A percentile compares a stretch with the other conserved stretches of the same genome.
These are phyloP conservation scores for Euspilapteryx auroguttella DNA, from an alignment of 2,888 invertebrate genomes.

Conservation along the genomic window DNA sequence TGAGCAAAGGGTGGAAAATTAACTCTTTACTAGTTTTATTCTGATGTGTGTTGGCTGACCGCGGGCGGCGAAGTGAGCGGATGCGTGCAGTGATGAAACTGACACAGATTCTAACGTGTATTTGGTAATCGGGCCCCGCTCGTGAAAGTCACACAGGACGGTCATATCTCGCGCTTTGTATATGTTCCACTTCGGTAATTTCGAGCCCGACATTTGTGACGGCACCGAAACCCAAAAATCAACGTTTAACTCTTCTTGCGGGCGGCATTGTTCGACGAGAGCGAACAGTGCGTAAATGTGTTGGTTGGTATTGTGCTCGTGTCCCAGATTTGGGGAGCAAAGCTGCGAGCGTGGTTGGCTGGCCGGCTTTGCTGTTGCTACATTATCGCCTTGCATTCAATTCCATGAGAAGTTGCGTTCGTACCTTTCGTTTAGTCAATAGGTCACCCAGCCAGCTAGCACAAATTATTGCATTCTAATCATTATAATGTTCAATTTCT, in stretches of 20 bases:
- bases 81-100: conserved; percentile 55
- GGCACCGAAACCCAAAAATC: conserved; percentile 44
- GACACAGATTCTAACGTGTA: conserved; percentile 59
- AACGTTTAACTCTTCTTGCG: conserved; percentile 26
- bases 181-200: conserved; percentile 37
- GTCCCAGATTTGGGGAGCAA: conserved; percentile 50
- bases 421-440: conserved; percentile 34
- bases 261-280: conserved; percentile 28
- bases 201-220: conserved; percentile 37
- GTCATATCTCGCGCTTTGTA: conserved; percentile 43
- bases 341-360: conserved; percentile 48
- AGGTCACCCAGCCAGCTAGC: too few species aligned
- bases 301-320: conserved; percentile 27
- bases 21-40: too few species aligned
- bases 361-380: conserved; percentile 39
- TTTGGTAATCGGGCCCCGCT: conserved; percentile 57
- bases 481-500: too few species aligned
- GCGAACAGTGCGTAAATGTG: conserved; percentile 26
- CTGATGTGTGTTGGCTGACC: too few species aligned
- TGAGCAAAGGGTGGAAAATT: conserved; percentile 29
- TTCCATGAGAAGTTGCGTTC: conserved; percentile 48
- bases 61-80: conserved; percentile 33
- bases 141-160: conserved; percentile 58
- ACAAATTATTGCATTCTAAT: too few species aligned
- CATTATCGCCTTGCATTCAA: conserved; percentile 53